Conservation (phyloP, 2,888 invertebrate genomes). For the Scaptodrosophila latifasciaeformis region DNA sequence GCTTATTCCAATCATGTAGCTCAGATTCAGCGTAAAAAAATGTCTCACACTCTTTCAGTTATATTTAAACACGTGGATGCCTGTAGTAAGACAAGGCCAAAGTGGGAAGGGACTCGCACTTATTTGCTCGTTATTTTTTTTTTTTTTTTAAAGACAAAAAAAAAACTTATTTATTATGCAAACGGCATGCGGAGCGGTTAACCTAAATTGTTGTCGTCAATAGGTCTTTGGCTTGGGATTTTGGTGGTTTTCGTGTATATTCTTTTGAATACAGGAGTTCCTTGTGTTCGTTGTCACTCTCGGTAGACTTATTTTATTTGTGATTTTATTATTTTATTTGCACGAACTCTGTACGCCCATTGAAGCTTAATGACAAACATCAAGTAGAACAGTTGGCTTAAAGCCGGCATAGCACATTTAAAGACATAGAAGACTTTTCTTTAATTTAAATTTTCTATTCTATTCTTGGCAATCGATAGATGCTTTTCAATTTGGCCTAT, state of each 20-base stretch:
- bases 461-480: no score
- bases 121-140: conserved; percentile 52
- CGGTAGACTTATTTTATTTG: conserved; percentile 44
- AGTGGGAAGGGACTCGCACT: conserved; percentile 51
- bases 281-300: background rate
- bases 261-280: conserved; percentile 5
- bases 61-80: conserved; percentile 31
- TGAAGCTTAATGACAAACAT: conserved; percentile 1
- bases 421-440: no score
- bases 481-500: no score
- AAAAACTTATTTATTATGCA: conserved; percentile 58
- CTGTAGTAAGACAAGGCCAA: no score
- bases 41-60: conserved; percentile 19
- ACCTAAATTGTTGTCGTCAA: conserved; percentile 63
- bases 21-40: conserved; percentile 13
- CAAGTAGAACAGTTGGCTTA: no score
- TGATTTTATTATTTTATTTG: conserved; percentile 41
- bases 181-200: conserved; percentile 60
- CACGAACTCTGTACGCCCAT: conserved; percentile 21
- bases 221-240: conserved; percentile 40
- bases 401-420: no score
- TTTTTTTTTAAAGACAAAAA: conserved; percentile 8
- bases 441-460: no score
- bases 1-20: conserved; percentile 35
- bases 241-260: conserved; percentile 14